Percentiles rank a stretch among this genome's conserved stretches.
These are phyloP conservation scores for Drosophila quinaria DNA, from an alignment of 2,888 invertebrate genomes.

Conservation along the genomic window DNA sequence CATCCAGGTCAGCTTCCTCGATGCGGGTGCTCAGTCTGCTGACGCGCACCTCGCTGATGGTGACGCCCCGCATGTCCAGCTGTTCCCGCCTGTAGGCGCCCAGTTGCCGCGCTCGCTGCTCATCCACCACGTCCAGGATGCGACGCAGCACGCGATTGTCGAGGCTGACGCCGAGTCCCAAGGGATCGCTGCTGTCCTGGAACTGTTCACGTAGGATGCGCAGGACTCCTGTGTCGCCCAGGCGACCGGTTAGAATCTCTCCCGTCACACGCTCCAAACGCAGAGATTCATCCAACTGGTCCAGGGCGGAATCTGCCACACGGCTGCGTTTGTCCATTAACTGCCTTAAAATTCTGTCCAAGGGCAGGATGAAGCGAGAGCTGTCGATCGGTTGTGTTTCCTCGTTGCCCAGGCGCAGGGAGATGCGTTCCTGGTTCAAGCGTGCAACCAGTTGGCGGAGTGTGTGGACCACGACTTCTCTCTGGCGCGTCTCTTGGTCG, in stretches of 20 bases:
- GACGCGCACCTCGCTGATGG: constrained; percentile 88
- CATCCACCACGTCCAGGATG: constrained; percentile 87
- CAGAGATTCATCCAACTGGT: constrained; percentile 24
- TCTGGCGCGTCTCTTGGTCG: constrained; percentile 28
- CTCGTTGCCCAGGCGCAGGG: constrained; percentile 87
- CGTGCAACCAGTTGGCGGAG: constrained; percentile 90
- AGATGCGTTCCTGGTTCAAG: constrained; percentile 91
- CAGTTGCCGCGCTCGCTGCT: constrained; percentile 87
- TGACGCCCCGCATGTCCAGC: constrained; percentile 87
- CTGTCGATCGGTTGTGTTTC: constrained; percentile 87
- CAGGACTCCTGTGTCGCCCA: constrained; percentile 59
- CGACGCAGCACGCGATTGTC: constrained; percentile 87
- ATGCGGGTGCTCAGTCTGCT: constrained; percentile 90
- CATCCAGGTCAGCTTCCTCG: constrained; percentile 87
- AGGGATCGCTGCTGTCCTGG: constrained; percentile 32
- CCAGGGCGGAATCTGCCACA: not conserved
- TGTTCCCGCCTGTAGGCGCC: constrained; percentile 88
- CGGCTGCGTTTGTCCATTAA: constrained; percentile 28
- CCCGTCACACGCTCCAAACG: constrained; percentile 61
- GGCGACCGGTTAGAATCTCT: constrained; percentile 62
- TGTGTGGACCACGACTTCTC: constrained; percentile 87
- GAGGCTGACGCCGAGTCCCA: constrained; percentile 86
- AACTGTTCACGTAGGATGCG: constrained; percentile 63
- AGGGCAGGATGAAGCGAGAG: constrained; percentile 84
- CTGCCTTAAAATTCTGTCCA: constrained; percentile 56